phyloP scores from a whole-genome alignment of 37 sponge, comb jelly and placozoan genomes.

The Beroe forskalii region DNA sequence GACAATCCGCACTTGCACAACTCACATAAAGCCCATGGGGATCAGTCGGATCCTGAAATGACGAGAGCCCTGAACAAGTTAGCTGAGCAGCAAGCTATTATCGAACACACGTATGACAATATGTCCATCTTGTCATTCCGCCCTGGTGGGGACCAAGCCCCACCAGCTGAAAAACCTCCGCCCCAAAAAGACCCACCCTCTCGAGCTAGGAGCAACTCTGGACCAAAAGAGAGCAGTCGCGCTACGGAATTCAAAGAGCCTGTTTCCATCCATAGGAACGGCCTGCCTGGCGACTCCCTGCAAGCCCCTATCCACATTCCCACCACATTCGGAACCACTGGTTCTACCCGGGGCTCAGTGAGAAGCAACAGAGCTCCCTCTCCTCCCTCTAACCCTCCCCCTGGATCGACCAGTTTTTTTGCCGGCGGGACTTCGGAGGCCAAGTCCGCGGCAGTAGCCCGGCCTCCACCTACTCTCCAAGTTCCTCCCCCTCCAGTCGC shows the following conservation, averaged over 20 bases:
- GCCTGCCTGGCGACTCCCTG: background rate
- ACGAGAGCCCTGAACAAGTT: conserved; percentile 26
- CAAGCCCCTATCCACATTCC: conserved; percentile 31
- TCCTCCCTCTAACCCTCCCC: conserved; percentile 40
- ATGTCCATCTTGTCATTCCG: conserved; percentile 48
- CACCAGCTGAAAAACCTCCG: background rate
- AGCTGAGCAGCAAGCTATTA: conserved; percentile 55
- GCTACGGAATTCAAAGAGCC: background rate
- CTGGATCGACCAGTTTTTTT: conserved; percentile 25
- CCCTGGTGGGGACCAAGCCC: background rate
- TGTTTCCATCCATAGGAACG: background rate
- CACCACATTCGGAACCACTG: conserved; percentile 48
- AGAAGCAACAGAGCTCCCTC: background rate
- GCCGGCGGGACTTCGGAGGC: conserved; percentile 60
- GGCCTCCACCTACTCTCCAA: conserved; percentile 14
- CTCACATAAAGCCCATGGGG: background rate
- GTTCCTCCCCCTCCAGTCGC: conserved; percentile 37
- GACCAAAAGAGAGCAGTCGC: background rate
- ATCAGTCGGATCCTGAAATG: background rate
- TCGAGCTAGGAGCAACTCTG: background rate
- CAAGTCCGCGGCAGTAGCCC: conserved; percentile 13
- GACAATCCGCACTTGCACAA: background rate
- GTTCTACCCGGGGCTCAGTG: background rate
- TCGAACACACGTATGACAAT: conserved; percentile 58
- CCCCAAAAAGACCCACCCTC: background rate